Evolutionary conservation across 2,888 invertebrate species (phyloP).

Genomic region (Mythimna impura): DNA sequence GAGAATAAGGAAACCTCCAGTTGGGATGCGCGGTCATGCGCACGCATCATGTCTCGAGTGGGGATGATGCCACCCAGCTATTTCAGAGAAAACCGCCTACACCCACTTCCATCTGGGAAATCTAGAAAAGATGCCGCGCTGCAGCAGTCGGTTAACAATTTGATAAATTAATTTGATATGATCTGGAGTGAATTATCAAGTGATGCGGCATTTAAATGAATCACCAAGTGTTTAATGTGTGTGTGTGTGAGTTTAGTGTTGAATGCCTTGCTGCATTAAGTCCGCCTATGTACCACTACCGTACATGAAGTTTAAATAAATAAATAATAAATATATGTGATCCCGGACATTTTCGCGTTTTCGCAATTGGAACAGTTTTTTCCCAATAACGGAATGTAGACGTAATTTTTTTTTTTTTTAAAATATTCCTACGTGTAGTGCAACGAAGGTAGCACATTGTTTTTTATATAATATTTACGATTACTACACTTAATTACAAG

Average conservation of each 20-base stretch:
- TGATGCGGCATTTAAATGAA: too few relatives aligned
- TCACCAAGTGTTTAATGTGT: too few relatives aligned
- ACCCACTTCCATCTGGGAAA: conserved; percentile 32
- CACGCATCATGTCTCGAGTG: conserved; percentile 15
- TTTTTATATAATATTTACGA: conserved; percentile 8
- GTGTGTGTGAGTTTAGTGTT: too few relatives aligned
- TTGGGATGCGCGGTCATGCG: conserved; percentile 17
- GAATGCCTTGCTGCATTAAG: too few relatives aligned
- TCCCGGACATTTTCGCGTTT: not conserved
- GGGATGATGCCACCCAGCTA: not conserved
- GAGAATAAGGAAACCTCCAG: too few relatives aligned
- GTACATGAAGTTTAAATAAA: too few relatives aligned
- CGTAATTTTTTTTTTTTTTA: not conserved
- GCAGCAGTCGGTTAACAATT: too few relatives aligned
- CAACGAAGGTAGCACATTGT: not conserved
- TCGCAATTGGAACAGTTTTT: not conserved
- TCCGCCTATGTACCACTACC: too few relatives aligned
- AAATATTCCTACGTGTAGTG: not conserved
- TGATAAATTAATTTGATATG: too few relatives aligned
- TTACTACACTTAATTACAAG: not conserved
- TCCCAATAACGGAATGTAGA: too few relatives aligned
- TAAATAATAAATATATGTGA: too few relatives aligned
- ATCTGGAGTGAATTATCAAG: conserved; percentile 4
- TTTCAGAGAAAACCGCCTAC: conserved; percentile 6
- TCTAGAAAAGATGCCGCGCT: not conserved